Base-by-base conservation (phyloP, 2,113 vertebrate species). In the Dinomys branickii region DNA sequence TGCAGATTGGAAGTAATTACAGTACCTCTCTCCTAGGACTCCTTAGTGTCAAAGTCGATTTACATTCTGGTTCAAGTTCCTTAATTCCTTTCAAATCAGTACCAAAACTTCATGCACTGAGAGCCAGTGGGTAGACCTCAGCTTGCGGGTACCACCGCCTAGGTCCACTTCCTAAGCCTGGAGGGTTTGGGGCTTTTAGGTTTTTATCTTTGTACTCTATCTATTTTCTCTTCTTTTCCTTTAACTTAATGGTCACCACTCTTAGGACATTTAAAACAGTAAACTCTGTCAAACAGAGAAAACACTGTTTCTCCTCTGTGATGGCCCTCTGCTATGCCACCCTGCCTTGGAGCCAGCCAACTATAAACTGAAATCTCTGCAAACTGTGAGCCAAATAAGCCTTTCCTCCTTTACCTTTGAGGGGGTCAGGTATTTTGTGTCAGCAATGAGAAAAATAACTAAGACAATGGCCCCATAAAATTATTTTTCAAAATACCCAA, bases 141-240 rank as follows among this genome's bases (percentile, higher is more conserved):
- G 28, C 56, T 73, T 91, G n/a, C 41, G 44, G 52, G 44, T 86
- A 83, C 22, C 77, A 83, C 73, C 30, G 19, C 52, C 63, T 65
- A 82, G 16, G 61, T 16, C 71, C 63, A 71, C 41, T 54, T 87
- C 71, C 65, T 69, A 87, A 88, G 50, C 16, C 63, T 88, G 65
- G 87, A n/a, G 22, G 71, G 65, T 75, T 47, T 83, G 14, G n/a
- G 63, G 47, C 56, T 63, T 83, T 12, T 97, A 44, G 89, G 50
- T n/a, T 44, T 26, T 87, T 90, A 91, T 81, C 61, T 88, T 71
- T 30, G 1, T 69, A 96, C 91, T 13, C 93, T 85, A 30, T 83
- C 7, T 16, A 61, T 67, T 77, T 63, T 73, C 59, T 26, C 38
- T 38, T 92, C 52, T 75, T 61, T 65, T 78, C 22, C 69, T 94